Evolutionary conservation across 2,113 vertebrate genomes (phyloP).

Genomic region (Osmerus eperlanus): DNA sequence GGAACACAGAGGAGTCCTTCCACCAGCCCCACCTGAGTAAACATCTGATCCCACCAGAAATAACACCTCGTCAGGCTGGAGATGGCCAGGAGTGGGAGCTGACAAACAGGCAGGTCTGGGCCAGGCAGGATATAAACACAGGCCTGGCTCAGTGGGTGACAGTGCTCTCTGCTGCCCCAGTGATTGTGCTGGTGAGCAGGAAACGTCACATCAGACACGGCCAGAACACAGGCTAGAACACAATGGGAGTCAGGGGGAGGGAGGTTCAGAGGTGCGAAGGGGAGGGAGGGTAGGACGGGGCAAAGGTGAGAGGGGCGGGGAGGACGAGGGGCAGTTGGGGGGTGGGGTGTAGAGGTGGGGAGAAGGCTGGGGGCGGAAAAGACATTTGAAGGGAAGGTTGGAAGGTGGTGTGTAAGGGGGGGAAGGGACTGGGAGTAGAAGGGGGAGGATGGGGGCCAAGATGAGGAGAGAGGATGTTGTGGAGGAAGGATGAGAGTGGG

Average conservation of each 20-base stretch:
- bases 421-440: conserved; percentile 15
- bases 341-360: not conserved
- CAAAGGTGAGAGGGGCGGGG: conserved; percentile 35
- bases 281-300: conserved; percentile 47
- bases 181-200: conserved; percentile 66
- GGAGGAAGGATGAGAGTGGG: not conserved
- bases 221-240: conserved; percentile 60
- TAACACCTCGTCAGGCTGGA: conserved; percentile 56
- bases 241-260: not conserved
- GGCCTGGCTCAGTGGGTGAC: conserved; percentile 60
- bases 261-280: conserved; percentile 12
- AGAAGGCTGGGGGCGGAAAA: not conserved
- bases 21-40: conserved; percentile 70
- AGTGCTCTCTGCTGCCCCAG: conserved; percentile 54
- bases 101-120: conserved; percentile 38
- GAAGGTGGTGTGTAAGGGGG: not conserved
- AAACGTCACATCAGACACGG: conserved; percentile 63
- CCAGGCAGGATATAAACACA: conserved; percentile 63
- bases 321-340: not conserved
- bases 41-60: conserved; percentile 72
- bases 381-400: not conserved
- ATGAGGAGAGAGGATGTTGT: not conserved
- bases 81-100: conserved; percentile 22
- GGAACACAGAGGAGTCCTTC: conserved; percentile 53
- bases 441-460: conserved; percentile 34